A percentile compares a stretch with the other conserved stretches of the same genome.
phyloP scores from a whole-genome alignment of 2,797 vertebrate species.

The Sebastes vulpes region DNA sequence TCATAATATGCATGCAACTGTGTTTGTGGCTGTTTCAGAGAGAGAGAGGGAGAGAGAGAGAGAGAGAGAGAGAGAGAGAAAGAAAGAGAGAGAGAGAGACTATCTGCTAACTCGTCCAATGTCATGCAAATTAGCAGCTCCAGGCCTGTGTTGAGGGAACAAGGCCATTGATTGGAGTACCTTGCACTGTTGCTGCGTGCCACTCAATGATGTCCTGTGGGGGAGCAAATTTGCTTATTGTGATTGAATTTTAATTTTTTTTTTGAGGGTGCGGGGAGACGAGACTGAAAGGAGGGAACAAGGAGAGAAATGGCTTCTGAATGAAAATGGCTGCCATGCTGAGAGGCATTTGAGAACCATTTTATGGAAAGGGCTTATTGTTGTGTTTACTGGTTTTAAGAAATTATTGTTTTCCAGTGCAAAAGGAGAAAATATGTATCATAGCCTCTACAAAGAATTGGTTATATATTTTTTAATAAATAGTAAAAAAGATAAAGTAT shows the following conservation, averaged over 20 bases:
- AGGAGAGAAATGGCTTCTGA: slow-evolving; percentile 15
- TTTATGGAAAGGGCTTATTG: background rate
- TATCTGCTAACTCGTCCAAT: slow-evolving; percentile 58
- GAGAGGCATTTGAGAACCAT: background rate
- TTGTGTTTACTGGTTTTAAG: no score
- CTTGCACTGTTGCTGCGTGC: slow-evolving; percentile 52
- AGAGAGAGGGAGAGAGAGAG: background rate
- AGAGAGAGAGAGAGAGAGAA: background rate
- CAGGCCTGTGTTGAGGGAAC: slow-evolving; percentile 66
- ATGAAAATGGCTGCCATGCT: slow-evolving; percentile 18
- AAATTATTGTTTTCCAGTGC: background rate
- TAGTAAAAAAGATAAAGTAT: background rate
- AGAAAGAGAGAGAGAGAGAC: slow-evolving; percentile 15
- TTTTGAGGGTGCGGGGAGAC: slow-evolving; percentile 25
- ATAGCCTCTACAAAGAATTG: background rate
- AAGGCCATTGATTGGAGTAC: slow-evolving; percentile 83
- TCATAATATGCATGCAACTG: slow-evolving; percentile 47
- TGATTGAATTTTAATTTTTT: slow-evolving; percentile 75
- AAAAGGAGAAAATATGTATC: background rate
- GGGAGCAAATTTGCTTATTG: slow-evolving; percentile 80
- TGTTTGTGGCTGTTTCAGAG: slow-evolving; percentile 16
- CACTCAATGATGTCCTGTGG: slow-evolving; percentile 69
- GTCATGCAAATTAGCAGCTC: slow-evolving; percentile 78
- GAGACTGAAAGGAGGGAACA: slow-evolving; percentile 10
- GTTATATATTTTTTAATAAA: background rate